Evolutionary conservation across 2,888 invertebrate species (phyloP).

Genomic region (Mimachlamys varia): DNA sequence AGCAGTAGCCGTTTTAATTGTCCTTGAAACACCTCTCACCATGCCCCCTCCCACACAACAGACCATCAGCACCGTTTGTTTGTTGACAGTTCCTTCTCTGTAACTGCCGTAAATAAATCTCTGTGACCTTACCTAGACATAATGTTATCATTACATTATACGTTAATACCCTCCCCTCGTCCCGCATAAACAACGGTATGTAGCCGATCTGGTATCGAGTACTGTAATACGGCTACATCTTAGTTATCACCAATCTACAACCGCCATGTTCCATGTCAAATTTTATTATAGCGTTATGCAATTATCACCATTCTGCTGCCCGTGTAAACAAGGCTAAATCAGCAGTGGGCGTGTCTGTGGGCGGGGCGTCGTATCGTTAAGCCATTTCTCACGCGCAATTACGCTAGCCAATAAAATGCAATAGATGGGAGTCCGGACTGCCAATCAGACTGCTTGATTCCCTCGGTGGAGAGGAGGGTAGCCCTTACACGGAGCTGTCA

Average conservation of each 20-base stretch:
- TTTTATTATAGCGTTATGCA: conserved; percentile 33
- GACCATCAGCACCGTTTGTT: neutral
- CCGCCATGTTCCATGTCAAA: conserved; percentile 25
- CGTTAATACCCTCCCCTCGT: neutral
- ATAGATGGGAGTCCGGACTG: neutral
- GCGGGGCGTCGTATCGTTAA: conserved; percentile 43
- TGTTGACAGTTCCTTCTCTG: neutral
- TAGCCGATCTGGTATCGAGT: neutral
- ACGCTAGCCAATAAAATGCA: conserved; percentile 43
- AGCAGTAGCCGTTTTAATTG: neutral
- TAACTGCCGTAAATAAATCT: neutral
- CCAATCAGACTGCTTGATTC: conserved; percentile 48
- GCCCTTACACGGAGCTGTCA: conserved; percentile 53
- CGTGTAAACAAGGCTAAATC: conserved; percentile 21
- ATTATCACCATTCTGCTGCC: conserved; percentile 19
- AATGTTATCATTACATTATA: conserved; percentile 27
- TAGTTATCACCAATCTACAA: conserved; percentile 9
- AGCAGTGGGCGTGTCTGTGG: conserved; percentile 45
- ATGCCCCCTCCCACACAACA: neutral
- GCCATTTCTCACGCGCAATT: conserved; percentile 53
- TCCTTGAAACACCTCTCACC: neutral
- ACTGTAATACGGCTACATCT: neutral
- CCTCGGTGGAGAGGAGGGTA: conserved; percentile 45
- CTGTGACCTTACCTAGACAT: neutral
- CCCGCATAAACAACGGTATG: conserved; percentile 3